These are phyloP conservation scores for Mus musculus DNA, from an alignment of 2,113 vertebrate species.

Conservation along the genomic window DNA sequence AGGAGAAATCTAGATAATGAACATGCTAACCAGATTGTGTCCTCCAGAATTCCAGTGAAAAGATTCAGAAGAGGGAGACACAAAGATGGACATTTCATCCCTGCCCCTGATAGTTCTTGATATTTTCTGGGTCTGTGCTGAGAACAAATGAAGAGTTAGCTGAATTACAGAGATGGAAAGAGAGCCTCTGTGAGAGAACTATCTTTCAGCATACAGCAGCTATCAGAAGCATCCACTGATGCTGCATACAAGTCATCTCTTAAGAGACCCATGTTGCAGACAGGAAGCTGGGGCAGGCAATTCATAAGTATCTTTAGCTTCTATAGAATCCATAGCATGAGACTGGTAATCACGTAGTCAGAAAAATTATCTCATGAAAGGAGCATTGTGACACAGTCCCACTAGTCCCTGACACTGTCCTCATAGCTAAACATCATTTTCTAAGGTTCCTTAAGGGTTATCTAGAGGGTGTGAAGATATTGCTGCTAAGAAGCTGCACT, in stretches of 20 bases:
- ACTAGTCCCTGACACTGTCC: too few relatives aligned
- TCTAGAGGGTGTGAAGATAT: background rate
- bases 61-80: background rate
- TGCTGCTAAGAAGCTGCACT: background rate
- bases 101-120: background rate
- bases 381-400: accelerated
- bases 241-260: background rate
- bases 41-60: too few relatives aligned
- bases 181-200: background rate
- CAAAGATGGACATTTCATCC: background rate
- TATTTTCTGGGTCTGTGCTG: background rate
- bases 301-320: too few relatives aligned
- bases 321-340: background rate
- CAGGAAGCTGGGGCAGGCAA: accelerated
- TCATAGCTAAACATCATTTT: background rate
- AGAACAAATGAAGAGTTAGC: background rate
- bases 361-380: accelerated
- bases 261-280: background rate
- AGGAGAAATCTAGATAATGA: background rate
- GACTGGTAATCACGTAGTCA: accelerated
- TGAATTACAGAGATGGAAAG: background rate
- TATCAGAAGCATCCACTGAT: background rate
- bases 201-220: background rate
- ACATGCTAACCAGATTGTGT: too few relatives aligned
- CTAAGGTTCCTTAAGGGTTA: background rate